A percentile compares a stretch with the other conserved stretches of the same genome.
phyloP scores from a whole-genome alignment of 2,113 vertebrate genomes.

The Pseudorhombus dupliciocellatus region DNA sequence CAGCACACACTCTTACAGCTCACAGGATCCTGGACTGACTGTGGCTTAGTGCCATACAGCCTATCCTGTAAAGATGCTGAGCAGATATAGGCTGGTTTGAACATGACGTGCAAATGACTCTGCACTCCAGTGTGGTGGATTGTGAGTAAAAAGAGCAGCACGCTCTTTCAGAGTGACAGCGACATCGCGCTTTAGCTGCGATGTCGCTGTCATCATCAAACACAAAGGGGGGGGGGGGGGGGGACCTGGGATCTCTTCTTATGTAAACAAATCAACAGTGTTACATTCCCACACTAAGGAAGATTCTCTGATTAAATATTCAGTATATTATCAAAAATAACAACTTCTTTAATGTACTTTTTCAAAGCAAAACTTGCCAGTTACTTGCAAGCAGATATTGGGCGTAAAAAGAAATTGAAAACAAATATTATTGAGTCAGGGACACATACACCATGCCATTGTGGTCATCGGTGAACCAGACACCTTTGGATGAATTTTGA shows the following conservation, averaged over 20 bases:
- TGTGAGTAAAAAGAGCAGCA: background rate
- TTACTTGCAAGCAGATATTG: no score
- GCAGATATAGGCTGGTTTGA: background rate
- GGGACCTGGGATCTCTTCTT: background rate
- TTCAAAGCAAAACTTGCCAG: no score
- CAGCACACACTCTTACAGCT: background rate
- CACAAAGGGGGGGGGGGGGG: background rate
- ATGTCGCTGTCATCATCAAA: background rate
- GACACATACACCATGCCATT: no score
- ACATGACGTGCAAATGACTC: background rate
- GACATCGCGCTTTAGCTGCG: no score
- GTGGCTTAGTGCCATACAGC: constrained; percentile 20
- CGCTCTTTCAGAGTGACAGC: background rate
- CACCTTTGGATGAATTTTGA: background rate
- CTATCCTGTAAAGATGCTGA: constrained; percentile 2
- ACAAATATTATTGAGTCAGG: no score
- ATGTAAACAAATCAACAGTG: background rate
- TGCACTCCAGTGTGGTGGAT: background rate
- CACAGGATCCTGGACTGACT: background rate
- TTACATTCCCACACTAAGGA: background rate
- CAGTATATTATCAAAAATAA: background rate
- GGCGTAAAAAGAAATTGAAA: no score
- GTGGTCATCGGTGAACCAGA: constrained; percentile 2
- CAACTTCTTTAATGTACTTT: background rate
- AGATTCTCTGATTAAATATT: background rate